Evolutionary conservation across 2,797 vertebrate species (phyloP).

Genomic region (Premnoplex brunnescens): DNA sequence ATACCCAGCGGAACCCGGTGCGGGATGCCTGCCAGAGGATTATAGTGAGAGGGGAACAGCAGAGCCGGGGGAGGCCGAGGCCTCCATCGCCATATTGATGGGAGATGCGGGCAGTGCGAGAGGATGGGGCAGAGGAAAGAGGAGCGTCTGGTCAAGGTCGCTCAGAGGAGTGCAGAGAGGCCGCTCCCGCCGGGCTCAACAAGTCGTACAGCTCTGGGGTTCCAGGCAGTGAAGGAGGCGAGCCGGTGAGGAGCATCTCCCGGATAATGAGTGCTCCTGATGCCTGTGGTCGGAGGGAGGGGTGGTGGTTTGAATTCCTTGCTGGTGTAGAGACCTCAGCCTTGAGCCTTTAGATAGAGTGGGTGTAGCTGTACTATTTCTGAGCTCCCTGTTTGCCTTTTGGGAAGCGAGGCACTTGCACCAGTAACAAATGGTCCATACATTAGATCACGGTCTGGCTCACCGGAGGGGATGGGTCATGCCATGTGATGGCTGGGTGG

Average conservation of each 20-base stretch:
- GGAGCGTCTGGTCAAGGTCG: not conserved
- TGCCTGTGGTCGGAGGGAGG: not conserved
- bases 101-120: not conserved
- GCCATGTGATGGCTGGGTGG: not conserved
- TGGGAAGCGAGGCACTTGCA: not conserved
- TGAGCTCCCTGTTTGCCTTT: not conserved
- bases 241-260: not conserved
- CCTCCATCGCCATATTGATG: not conserved
- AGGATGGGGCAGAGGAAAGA: not conserved
- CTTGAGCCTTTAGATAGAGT: not conserved
- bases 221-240: fast-evolving
- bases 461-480: not conserved
- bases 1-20: fast-evolving
- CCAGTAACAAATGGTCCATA: not conserved
- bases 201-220: not conserved
- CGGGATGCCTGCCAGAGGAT: not conserved
- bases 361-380: not conserved
- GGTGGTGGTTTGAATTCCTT: not conserved
- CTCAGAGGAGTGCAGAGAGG: not conserved
- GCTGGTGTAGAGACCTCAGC: not conserved
- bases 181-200: not conserved
- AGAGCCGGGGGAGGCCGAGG: fast-evolving
- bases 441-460: not conserved
- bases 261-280: not conserved
- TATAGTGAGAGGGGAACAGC: fast-evolving